These are phyloP conservation scores for Helicoverpa armigera DNA, from an alignment of 1,140 invertebrate genomes.

Conservation along the genomic window DNA sequence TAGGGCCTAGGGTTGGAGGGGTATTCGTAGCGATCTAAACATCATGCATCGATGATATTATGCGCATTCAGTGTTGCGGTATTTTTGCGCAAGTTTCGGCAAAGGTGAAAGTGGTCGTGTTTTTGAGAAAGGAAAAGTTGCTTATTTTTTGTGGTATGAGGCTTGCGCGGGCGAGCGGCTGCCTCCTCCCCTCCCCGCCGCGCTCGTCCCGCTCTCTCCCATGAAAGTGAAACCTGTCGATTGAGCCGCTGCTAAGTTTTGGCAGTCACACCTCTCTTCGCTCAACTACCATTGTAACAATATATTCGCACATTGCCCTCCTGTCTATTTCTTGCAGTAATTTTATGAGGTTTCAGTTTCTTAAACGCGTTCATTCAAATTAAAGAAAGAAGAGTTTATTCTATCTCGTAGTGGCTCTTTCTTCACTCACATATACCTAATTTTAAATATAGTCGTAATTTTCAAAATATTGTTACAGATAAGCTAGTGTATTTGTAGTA, in stretches of 20 bases:
- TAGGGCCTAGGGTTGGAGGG: neutral
- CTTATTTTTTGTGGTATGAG: conserved; percentile 80
- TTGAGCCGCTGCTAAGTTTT: conserved; percentile 4
- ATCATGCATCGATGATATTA: conserved; percentile 46
- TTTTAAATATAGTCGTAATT: no score
- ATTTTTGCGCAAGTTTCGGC: conserved; percentile 71
- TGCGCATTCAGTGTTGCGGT: conserved; percentile 48
- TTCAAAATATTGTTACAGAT: no score
- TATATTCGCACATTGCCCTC: neutral
- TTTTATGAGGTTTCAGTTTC: neutral
- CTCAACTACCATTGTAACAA: neutral
- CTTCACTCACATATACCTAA: no score
- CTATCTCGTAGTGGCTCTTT: no score
- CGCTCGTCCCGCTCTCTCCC: conserved; percentile 30
- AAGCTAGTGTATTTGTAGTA: no score
- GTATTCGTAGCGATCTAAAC: conserved; percentile 29
- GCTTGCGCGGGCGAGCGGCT: conserved; percentile 55
- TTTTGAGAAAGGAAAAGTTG: conserved; percentile 85
- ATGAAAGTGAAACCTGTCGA: conserved; percentile 76
- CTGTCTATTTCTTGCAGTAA: neutral
- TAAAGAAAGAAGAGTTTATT: no score
- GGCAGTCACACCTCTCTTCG: conserved; percentile 8
- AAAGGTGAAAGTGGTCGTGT: conserved; percentile 80
- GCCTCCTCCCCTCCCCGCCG: conserved; percentile 45
- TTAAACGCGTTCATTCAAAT: no score